Evolutionary conservation across 2,113 vertebrate genomes (phyloP).

Genomic region (Macquaria ambigua): DNA sequence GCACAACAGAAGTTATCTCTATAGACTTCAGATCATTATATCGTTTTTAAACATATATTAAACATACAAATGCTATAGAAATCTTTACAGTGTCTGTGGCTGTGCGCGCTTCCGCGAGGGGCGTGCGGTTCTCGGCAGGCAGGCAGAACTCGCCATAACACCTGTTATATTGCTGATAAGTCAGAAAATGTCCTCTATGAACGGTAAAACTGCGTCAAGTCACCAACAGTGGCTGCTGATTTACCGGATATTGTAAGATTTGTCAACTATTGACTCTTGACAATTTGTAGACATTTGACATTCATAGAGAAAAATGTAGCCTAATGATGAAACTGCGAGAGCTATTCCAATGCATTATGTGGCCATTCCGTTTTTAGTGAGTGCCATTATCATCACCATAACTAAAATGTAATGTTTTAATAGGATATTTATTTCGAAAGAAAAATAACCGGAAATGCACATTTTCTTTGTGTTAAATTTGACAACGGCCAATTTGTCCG

Average conservation of each 20-base stretch:
- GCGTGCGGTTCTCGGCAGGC: not conserved
- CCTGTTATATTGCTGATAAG: not conserved
- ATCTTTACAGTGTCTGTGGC: not conserved
- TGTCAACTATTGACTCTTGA: not conserved
- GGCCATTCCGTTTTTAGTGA: fast-evolving
- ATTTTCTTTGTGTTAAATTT: not conserved
- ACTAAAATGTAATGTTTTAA: not conserved
- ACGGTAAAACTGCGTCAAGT: not conserved
- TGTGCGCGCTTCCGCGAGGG: not conserved
- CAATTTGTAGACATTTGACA: not conserved
- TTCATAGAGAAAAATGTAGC: not conserved
- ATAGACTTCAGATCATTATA: not conserved
- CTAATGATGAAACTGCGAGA: too few relatives aligned
- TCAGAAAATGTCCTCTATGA: not conserved
- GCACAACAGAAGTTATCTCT: too few relatives aligned
- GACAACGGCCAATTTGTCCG: not conserved
- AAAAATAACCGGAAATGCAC: constrained; percentile 20
- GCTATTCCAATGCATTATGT: not conserved
- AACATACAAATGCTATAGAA: too few relatives aligned
- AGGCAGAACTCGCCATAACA: not conserved
- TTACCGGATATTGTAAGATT: constrained; percentile 8
- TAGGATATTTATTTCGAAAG: constrained; percentile 1
- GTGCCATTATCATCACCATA: too few relatives aligned
- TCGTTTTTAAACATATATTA: not conserved
- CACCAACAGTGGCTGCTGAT: not conserved